Conservation (phyloP, 2,113 vertebrate species). For the Triplophysa tibetana region DNA sequence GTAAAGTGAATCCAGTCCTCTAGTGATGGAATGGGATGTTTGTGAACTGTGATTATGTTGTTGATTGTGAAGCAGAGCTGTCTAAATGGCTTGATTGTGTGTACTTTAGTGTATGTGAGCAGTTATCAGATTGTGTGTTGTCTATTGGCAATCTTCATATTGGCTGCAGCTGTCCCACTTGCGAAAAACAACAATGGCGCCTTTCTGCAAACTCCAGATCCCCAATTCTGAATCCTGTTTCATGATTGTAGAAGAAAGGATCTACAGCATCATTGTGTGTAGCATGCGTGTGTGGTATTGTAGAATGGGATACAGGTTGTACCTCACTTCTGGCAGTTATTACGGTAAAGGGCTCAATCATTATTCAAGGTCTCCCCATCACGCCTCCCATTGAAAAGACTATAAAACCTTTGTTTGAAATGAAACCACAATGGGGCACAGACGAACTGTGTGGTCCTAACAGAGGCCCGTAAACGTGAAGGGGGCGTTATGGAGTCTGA, state of each 20-base stretch:
- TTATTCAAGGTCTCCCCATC: conserved; percentile 40
- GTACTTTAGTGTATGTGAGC: not conserved
- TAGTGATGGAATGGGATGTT: conserved; percentile 16
- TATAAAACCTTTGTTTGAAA: conserved; percentile 67
- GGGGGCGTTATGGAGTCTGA: conserved; percentile 4
- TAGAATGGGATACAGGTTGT: conserved; percentile 54
- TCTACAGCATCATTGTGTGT: conserved; percentile 24
- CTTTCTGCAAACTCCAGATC: conserved; percentile 3
- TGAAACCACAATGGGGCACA: conserved; percentile 54
- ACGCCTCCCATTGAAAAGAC: conserved; percentile 56
- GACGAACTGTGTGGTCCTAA: conserved; percentile 48
- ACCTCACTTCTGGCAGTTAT: conserved; percentile 61
- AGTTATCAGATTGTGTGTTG: conserved; percentile 40
- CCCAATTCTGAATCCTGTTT: conserved; percentile 9
- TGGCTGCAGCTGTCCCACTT: conserved; percentile 8
- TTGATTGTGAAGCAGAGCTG: not conserved
- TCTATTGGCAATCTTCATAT: conserved; percentile 25
- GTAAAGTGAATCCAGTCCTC: conserved; percentile 9
- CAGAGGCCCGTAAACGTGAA: conserved; percentile 30
- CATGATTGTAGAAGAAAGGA: not conserved
- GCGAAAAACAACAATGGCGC: conserved; percentile 33
- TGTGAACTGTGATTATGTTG: conserved; percentile 45
- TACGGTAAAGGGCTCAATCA: conserved; percentile 57
- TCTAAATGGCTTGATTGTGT: conserved; percentile 27
- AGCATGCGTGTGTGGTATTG: conserved; percentile 33